phyloP scores from a whole-genome alignment of 2,113 vertebrate genomes.

The Orientallactaga bullata region DNA sequence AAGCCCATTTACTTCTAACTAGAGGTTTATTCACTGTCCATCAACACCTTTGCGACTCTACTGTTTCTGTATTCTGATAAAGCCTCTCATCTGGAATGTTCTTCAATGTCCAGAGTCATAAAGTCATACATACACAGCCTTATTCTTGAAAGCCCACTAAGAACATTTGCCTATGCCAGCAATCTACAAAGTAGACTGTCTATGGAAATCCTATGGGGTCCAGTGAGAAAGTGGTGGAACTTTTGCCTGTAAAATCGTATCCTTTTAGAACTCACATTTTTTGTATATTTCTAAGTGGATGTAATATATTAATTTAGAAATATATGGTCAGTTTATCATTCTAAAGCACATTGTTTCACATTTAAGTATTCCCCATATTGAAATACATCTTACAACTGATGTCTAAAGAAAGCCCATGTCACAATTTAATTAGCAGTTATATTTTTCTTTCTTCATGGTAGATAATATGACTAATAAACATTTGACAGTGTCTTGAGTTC shows the following conservation, averaged over 20 bases:
- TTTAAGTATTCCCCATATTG: neutral
- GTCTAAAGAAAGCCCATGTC: conserved; percentile 27
- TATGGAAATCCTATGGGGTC: neutral
- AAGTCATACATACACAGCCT: neutral
- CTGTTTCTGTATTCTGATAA: neutral
- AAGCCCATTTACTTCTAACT: neutral
- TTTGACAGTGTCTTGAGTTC: neutral
- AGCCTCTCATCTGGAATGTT: neutral
- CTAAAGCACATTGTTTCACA: neutral
- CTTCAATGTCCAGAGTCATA: neutral
- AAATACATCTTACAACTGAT: neutral
- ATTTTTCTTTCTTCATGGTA: neutral
- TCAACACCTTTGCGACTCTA: neutral
- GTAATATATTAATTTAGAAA: conserved; percentile 7
- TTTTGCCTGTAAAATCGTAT: conserved; percentile 20
- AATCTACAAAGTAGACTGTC: neutral
- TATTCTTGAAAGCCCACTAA: neutral
- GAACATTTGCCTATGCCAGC: neutral
- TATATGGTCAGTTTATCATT: neutral
- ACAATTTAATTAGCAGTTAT: neutral
- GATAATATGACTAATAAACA: neutral
- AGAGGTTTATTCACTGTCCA: neutral
- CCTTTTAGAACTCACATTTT: neutral
- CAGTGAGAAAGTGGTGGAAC: neutral
- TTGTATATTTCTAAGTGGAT: neutral